phyloP scores from a whole-genome alignment of 2,888 invertebrate genomes.

The Acholoe squamosa region DNA sequence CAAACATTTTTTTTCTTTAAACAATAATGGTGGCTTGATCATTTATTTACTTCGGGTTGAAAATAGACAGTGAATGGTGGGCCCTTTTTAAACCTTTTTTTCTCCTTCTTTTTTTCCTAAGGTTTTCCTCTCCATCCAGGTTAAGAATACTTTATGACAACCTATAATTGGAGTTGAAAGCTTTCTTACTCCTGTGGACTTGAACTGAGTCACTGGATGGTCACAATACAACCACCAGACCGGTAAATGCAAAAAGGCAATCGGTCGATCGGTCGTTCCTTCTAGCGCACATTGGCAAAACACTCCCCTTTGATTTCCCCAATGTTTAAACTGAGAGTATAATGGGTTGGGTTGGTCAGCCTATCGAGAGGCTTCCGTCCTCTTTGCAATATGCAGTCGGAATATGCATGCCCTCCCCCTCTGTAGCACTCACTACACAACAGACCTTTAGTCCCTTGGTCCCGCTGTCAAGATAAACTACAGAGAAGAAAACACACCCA shows the following conservation, averaged over 20 bases:
- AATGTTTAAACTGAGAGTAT: background rate
- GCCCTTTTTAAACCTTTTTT: no score
- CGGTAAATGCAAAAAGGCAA: constrained; percentile 24
- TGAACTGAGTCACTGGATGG: background rate
- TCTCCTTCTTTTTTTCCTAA: no score
- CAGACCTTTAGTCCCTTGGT: background rate
- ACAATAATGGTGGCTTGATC: no score
- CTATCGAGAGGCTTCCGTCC: background rate
- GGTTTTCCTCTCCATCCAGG: background rate
- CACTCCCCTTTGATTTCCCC: constrained; percentile 11
- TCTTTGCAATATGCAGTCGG: background rate
- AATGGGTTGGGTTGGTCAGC: background rate
- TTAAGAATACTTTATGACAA: background rate
- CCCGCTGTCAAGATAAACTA: constrained; percentile 12
- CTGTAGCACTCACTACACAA: background rate
- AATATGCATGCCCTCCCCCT: background rate
- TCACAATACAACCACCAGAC: constrained; percentile 28
- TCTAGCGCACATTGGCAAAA: constrained; percentile 5
- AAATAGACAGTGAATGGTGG: no score
- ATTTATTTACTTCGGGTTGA: no score
- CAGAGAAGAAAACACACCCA: background rate
- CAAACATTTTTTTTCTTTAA: no score
- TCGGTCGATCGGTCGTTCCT: background rate
- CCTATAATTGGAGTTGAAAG: constrained; percentile 46
- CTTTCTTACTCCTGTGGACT: background rate